Conservation (phyloP, 2,888 invertebrate genomes). For the Girardia tigrina region DNA sequence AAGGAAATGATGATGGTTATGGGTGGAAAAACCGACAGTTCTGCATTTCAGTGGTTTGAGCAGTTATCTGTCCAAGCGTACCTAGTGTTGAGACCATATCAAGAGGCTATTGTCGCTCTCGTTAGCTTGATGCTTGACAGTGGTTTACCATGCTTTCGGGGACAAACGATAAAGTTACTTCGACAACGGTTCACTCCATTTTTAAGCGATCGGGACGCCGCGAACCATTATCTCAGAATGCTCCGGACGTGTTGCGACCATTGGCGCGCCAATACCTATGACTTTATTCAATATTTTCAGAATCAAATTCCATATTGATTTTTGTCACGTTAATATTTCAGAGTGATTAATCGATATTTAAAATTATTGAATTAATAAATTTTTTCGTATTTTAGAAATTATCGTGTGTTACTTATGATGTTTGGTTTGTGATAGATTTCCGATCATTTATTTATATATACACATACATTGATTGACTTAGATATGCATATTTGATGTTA, state of each 20-base stretch:
- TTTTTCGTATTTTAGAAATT: too few species aligned
- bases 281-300: conserved; percentile 96
- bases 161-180: conserved; percentile 85
- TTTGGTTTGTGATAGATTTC: too few species aligned
- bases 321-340: too few species aligned
- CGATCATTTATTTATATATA: too few species aligned
- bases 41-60: conserved; percentile 91
- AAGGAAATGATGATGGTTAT: conserved; percentile 99
- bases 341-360: too few species aligned
- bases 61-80: conserved; percentile 92
- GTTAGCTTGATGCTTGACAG: conserved; percentile 97
- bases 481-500: too few species aligned
- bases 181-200: conserved; percentile 79
- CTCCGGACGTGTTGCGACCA: conserved; percentile 85
- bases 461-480: too few species aligned
- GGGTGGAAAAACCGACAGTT: conserved; percentile 92
- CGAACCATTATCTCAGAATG: conserved; percentile 77
- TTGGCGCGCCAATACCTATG: conserved; percentile 87
- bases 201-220: conserved; percentile 79
- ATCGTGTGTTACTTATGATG: too few species aligned
- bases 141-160: conserved; percentile 90
- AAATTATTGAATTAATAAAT: too few species aligned
- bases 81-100: conserved; percentile 84
- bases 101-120: conserved; percentile 85
- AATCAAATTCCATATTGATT: conserved; percentile 81